A percentile compares a stretch with the other conserved stretches of the same genome.
Evolutionary conservation across 1,140 invertebrate species (phyloP).

Genomic region (Formica exsecta): DNA sequence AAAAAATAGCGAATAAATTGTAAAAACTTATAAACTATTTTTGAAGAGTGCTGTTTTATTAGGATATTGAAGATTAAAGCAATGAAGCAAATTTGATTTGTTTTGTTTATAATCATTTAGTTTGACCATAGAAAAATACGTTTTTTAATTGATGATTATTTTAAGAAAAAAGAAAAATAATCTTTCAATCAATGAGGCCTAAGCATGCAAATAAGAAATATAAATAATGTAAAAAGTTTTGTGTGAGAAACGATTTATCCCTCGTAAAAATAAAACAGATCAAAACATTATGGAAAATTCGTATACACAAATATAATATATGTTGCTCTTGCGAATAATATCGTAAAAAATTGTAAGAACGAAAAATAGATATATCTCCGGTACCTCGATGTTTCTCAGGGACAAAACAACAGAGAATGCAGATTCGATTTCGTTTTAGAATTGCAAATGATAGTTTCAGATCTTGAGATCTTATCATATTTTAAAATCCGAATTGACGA

Average conservation of each 20-base stretch:
- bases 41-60: too few relatives aligned
- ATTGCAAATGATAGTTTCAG: constrained; percentile 14
- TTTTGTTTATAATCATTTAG: not conserved
- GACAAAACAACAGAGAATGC: not conserved
- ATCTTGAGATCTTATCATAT: not conserved
- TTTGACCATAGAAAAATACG: not conserved
- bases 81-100: not conserved
- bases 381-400: not conserved
- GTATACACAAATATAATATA: constrained; percentile 1
- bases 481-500: constrained; percentile 5
- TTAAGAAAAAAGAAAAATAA: not conserved
- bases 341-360: constrained; percentile 4
- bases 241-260: not conserved
- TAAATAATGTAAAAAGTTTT: not conserved
- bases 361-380: not conserved
- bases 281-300: constrained; percentile 35
- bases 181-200: not conserved
- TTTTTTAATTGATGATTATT: not conserved
- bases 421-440: not conserved
- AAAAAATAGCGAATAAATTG: constrained; percentile 1
- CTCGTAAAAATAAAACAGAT: not conserved
- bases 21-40: not conserved
- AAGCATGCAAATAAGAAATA: not conserved
- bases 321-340: not conserved
- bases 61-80: not conserved